These are phyloP conservation scores for Drosophila bocqueti DNA, from an alignment of 1,140 invertebrate genomes.

Conservation along the genomic window DNA sequence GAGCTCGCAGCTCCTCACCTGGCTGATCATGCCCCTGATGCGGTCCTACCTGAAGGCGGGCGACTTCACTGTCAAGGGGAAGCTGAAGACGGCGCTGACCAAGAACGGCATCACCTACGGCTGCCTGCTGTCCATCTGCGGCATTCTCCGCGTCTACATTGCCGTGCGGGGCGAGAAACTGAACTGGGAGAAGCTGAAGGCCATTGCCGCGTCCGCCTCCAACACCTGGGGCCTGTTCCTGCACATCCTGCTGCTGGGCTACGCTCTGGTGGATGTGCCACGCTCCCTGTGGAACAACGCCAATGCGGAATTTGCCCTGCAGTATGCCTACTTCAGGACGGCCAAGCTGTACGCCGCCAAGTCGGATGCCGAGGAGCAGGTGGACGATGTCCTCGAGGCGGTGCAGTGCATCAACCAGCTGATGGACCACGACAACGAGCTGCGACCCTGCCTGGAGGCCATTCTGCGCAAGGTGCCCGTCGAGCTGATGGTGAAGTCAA, in stretches of 20 bases:
- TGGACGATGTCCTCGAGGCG: slow-evolving; percentile 97
- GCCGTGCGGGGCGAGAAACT: slow-evolving; percentile 94
- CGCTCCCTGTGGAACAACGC: slow-evolving; percentile 94
- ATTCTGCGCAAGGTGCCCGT: slow-evolving; percentile 95
- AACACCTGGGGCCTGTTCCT: slow-evolving; percentile 99
- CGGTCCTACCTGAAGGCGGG: slow-evolving; percentile 99
- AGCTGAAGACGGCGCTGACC: slow-evolving; percentile 96
- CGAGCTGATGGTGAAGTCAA: slow-evolving; percentile 86
- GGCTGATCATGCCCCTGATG: slow-evolving; percentile 99
- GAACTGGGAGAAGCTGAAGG: slow-evolving; percentile 97
- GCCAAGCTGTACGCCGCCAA: slow-evolving; percentile 98
- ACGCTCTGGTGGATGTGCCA: slow-evolving; percentile 98
- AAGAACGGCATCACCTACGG: slow-evolving; percentile 99
- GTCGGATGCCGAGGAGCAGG: slow-evolving; percentile 97
- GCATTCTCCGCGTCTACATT: slow-evolving; percentile 97
- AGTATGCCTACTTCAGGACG: slow-evolving; percentile 97
- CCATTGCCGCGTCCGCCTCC: slow-evolving; percentile 98
- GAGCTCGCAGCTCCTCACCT: slow-evolving; percentile 98
- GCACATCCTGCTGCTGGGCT: slow-evolving; percentile 97
- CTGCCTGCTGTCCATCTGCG: slow-evolving; percentile 98
- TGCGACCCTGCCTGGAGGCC: slow-evolving; percentile 91
- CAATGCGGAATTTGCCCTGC: slow-evolving; percentile 92
- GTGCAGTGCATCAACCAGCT: slow-evolving; percentile 89
- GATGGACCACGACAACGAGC: slow-evolving; percentile 88
- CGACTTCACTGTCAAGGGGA: slow-evolving; percentile 97